These are phyloP conservation scores for Erebia ligea DNA, from an alignment of 2,888 invertebrate species.

Conservation along the genomic window DNA sequence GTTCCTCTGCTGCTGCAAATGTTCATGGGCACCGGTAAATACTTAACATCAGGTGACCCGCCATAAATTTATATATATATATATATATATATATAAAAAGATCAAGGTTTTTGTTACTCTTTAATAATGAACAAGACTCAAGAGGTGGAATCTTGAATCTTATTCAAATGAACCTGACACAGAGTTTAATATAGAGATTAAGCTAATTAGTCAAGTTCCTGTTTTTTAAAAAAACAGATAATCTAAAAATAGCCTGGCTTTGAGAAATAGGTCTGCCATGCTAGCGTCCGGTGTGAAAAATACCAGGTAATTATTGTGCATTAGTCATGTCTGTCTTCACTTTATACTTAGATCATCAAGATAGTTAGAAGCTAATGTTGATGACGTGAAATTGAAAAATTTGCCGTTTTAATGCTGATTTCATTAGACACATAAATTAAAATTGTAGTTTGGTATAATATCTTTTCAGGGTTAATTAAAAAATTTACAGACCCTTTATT, in stretches of 20 bases:
- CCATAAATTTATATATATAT: too few species aligned
- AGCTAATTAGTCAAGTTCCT: background rate
- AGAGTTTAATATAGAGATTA: background rate
- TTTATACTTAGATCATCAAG: conserved; percentile 19
- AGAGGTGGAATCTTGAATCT: too few species aligned
- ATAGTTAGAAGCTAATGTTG: conserved; percentile 17
- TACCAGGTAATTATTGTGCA: conserved; percentile 8
- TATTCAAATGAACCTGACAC: too few species aligned
- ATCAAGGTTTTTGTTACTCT: too few species aligned
- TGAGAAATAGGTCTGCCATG: conserved; percentile 14
- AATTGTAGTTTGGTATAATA: background rate
- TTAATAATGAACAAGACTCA: too few species aligned
- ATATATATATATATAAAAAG: too few species aligned
- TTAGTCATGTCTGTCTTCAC: conserved; percentile 16
- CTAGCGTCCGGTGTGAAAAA: conserved; percentile 14
- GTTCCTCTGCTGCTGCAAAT: too few species aligned
- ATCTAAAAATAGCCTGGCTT: conserved; percentile 3
- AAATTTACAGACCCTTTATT: too few species aligned
- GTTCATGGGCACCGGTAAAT: too few species aligned
- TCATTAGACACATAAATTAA: too few species aligned
- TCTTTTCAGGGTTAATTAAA: background rate
- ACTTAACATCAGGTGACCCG: too few species aligned
- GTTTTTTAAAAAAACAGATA: background rate
- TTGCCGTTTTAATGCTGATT: background rate
- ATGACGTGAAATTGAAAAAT: background rate